Percentiles rank a stretch among this genome's conserved stretches.
phyloP scores from a whole-genome alignment of 2,888 invertebrate genomes.

The Pyrocoelia pectoralis region DNA sequence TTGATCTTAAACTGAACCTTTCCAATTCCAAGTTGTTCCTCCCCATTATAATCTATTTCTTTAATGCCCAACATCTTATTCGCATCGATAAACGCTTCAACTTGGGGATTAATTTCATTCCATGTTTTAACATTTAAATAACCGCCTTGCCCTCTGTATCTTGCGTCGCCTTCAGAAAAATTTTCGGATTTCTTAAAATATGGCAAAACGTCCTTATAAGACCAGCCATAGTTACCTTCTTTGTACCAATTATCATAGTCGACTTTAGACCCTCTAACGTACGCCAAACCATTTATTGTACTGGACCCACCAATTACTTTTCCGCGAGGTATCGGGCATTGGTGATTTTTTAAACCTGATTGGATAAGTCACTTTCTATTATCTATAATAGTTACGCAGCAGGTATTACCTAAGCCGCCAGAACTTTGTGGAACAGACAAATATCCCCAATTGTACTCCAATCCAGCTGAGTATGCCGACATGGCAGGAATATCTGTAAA shows the following conservation, averaged over 20 bases:
- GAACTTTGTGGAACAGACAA: slow-evolving; percentile 8
- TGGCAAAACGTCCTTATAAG: slow-evolving; percentile 74
- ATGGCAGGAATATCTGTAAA: slow-evolving; percentile 60
- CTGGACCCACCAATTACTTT: slow-evolving; percentile 85
- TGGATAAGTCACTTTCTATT: neutral
- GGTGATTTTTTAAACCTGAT: slow-evolving; percentile 46
- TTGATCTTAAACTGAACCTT: slow-evolving; percentile 43
- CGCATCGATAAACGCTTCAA: slow-evolving; percentile 64
- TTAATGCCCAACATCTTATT: slow-evolving; percentile 68
- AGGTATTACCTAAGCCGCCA: slow-evolving; percentile 18
- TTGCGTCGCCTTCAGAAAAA: slow-evolving; percentile 66
- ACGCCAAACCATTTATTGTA: slow-evolving; percentile 80
- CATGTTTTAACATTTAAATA: slow-evolving; percentile 63
- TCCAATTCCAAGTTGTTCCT: slow-evolving; percentile 67
- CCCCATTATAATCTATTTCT: slow-evolving; percentile 69
- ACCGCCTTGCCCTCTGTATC: slow-evolving; percentile 66
- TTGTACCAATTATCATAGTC: slow-evolving; percentile 84
- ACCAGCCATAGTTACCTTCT: slow-evolving; percentile 78
- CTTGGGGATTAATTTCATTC: slow-evolving; percentile 28
- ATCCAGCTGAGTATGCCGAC: slow-evolving; percentile 24
- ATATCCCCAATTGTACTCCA: slow-evolving; percentile 9
- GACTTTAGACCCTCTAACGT: slow-evolving; percentile 72
- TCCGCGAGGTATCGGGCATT: slow-evolving; percentile 60
- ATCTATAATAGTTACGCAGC: slow-evolving; percentile 40
- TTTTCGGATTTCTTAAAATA: slow-evolving; percentile 84